Evolutionary conservation across 2,113 vertebrate species (phyloP), one percentile per base, ranked within the genome.

Genomic region (Oostethus manadensis): DNA sequence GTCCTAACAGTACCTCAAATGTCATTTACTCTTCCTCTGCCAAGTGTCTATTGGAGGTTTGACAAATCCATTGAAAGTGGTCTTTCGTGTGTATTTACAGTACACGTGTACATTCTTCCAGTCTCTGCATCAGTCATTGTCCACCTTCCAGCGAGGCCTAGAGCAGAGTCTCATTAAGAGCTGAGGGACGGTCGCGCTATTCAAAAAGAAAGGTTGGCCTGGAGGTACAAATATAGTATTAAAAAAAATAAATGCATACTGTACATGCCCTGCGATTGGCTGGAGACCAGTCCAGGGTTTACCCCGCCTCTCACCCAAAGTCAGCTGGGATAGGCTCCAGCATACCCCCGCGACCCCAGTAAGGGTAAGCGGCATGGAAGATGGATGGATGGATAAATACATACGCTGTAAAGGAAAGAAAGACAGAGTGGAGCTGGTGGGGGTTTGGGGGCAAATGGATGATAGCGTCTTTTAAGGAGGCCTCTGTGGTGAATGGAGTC

Each of bases 111-210:
- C 58, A 61, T 54, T 35, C 17, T 56, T 56, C 55, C 10, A 40
- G 53, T 15, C 50, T 61, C 50, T 16, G 21, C 76, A 82, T 87
- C 85, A 68, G 72, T 87, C 77, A 78, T 51, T 77, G 74, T 84
- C 79, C 79, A 74, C 74, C 72, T 62, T 64, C 76, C 78, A 84
- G 82, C 80, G 82, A 81, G 64, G 64, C 66, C 47, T 44, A 73
- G 63, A 76, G 69, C 78, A 82, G 74, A 74, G 68, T 70, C 73
- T 80, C 71, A 78, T 86, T 84, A 80, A 76, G 44, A 68, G 56
- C 26, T 13, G 2, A 66, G 68, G 50, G 73, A 74, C 66, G 58
- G 49, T 71, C 60, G 3, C 42, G 64, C 35, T 70, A 77, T 76
- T 81, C 64, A 80, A 83, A 81, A 57, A 48, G 66, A 54, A 67